Evolutionary conservation across 1,140 invertebrate species (phyloP).

Genomic region (Listronotus bonariensis): DNA sequence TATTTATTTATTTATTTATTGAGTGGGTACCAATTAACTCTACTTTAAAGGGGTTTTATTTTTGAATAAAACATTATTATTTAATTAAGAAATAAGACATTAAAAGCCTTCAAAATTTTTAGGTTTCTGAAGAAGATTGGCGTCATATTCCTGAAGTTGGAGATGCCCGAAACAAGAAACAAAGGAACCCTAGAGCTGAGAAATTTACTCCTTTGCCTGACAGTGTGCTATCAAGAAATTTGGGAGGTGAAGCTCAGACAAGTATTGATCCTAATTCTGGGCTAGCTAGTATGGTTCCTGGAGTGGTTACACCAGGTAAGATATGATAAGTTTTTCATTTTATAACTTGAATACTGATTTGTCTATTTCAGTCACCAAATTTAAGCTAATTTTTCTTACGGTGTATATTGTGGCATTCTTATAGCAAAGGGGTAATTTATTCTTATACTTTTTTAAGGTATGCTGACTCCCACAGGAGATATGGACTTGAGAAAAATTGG

Average conservation of each 20-base stretch:
- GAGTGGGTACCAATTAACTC: too few species aligned
- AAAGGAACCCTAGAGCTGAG: slow-evolving; percentile 91
- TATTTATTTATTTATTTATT: too few species aligned
- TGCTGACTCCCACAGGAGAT: slow-evolving; percentile 84
- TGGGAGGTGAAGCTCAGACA: slow-evolving; percentile 80
- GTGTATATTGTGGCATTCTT: too few species aligned
- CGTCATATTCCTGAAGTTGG: slow-evolving; percentile 97
- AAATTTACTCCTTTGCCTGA: slow-evolving; percentile 98
- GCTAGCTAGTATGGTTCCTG: slow-evolving; percentile 82
- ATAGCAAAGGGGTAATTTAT: too few species aligned
- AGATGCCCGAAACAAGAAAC: slow-evolving; percentile 97
- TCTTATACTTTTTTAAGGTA: slow-evolving; percentile 58
- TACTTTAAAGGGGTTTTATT: too few species aligned
- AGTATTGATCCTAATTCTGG: slow-evolving; percentile 86
- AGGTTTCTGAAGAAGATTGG: slow-evolving; percentile 85
- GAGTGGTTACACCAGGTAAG: slow-evolving; percentile 74
- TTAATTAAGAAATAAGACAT: too few species aligned
- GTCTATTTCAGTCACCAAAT: too few species aligned
- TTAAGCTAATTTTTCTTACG: too few species aligned
- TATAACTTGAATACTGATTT: too few species aligned
- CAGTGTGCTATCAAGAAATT: slow-evolving; percentile 89
- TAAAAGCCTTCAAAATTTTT: neutral
- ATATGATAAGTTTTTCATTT: too few species aligned
- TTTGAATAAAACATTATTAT: too few species aligned
- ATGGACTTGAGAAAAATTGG: slow-evolving; percentile 98